Evolutionary conservation across 1,140 invertebrate genomes (phyloP), one percentile per base, ranked within the genome.

Genomic region (Drosophila pectinifera): DNA sequence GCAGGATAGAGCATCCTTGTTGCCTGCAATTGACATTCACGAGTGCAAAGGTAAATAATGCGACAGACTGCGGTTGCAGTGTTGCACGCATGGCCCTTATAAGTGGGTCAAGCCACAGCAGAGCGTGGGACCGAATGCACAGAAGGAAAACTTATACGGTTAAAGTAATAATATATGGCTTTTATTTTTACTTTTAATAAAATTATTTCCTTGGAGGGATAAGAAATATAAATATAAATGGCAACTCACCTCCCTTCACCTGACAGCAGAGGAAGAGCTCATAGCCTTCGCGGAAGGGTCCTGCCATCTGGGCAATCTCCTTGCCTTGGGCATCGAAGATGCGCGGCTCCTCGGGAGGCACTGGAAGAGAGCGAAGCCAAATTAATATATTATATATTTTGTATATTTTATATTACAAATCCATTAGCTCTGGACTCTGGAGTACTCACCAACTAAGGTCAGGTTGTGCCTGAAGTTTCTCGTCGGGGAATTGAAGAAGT

Each of bases 401-500:
- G 3, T 10, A 31, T 10, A 31, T 31, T 31, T 31, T 3, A 31
- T 3, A 28, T 20, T 28, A 0, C 28, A 45, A 20, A 11, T 4
- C 5, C 0, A 48, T 39, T 22, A 1, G n/a, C n/a, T n/a, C n/a
- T n/a, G n/a, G n/a, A n/a, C n/a, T n/a, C n/a, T n/a, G n/a, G n/a
- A n/a, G n/a, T n/a, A 93, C 95, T 95, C 93, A 98, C 97, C 96
- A 78, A 98, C 95, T 85, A 98, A 94, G 59, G 96, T 97, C 53
- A 98, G 93, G 92, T 97, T 97, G 75, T 97, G 95, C 77, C 94
- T 94, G 82, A 95, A 96, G 92, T 98, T 98, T 72, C 95, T 94
- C 1, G 97, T 98, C 3, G 97, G 97, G 1, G 96, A 96, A 86
- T 97, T 95, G 42, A 96, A 94, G 82, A 97, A 98, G 92, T 98